Base-by-base conservation (phyloP, 2,888 invertebrate species). In the Pterostichus madidus region DNA sequence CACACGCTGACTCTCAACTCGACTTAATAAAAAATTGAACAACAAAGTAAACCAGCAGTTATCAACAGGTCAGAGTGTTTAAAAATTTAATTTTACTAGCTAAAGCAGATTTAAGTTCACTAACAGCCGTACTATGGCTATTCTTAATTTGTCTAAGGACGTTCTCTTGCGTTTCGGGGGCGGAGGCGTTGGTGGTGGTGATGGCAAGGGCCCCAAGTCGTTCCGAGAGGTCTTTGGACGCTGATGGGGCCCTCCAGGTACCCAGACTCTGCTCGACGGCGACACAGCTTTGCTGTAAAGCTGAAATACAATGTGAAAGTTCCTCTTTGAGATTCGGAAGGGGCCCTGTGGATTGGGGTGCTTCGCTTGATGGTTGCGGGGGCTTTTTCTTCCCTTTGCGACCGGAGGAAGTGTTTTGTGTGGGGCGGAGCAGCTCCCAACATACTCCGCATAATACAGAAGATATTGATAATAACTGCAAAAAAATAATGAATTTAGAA, bases 371-470 rank as follows among this genome's bases (percentile, higher is more conserved):
- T 90, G 85, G 11, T 13, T 44, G 46, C 91, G 78, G 15, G 8
- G 85, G 84, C 83, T 93, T 93, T 88, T 93, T 93, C 86, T 93
- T 93, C 0, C 91, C 90, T 86, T 93, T 93, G 86, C 92, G 93
- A 7, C 90, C 86, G 6, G 71, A 39, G 3, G 39, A 7, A 4
- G 76, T 4, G 15, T 90, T 85, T 88, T 90, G 90, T 68, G 92
- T 86, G 59, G 92, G 91, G 56, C 91, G 90, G 31, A 91, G 88
- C 24, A 93, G 85, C 83, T 93, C 92, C 86, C 91, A 90, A 88
- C 92, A 92, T 0, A 92, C 90, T 80, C 93, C 92, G 80, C 92
- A 91, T 2, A 94, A 87, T 83, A 92, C 91, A 24, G 92, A 91
- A 32, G 91, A 88, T 85, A 93, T 90, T 75, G 93, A 92, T 85